phyloP scores from a whole-genome alignment of 2,888 invertebrate genomes.

The Aphidoletes aphidimyza region DNA sequence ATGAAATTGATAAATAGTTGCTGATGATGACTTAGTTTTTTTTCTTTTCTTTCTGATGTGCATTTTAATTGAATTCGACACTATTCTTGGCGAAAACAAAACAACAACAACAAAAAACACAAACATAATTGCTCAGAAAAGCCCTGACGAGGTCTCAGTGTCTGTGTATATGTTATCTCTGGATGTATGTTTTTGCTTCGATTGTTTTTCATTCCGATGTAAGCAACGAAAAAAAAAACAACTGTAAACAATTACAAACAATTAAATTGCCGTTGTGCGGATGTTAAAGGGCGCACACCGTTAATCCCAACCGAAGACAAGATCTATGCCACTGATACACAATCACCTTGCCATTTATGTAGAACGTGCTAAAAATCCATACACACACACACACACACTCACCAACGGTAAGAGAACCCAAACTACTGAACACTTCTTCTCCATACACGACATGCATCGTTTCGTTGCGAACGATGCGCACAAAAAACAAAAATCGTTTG shows the following conservation, averaged over 20 bases:
- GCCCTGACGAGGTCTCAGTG: too few species aligned
- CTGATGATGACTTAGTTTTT: slow-evolving; percentile 45
- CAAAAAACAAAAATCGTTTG: too few species aligned
- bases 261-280: slow-evolving; percentile 24
- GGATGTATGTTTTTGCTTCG: background rate
- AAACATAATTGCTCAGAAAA: slow-evolving; percentile 35
- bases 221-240: background rate
- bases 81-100: slow-evolving; percentile 29
- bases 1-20: slow-evolving; percentile 52
- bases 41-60: background rate
- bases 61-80: slow-evolving; percentile 52
- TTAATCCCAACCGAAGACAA: slow-evolving; percentile 35
- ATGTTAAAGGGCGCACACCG: slow-evolving; percentile 47
- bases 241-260: slow-evolving; percentile 43
- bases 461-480: too few species aligned
- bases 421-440: background rate
- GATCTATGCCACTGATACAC: slow-evolving; percentile 52
- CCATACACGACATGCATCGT: background rate
- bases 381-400: background rate
- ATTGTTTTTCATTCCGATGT: background rate
- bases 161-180: too few species aligned
- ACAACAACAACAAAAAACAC: slow-evolving; percentile 50
- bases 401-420: background rate
- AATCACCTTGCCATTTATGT: background rate
- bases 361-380: slow-evolving; percentile 17